Base-by-base conservation (phyloP, 2,888 invertebrate genomes). In the Spialia ferax region DNA sequence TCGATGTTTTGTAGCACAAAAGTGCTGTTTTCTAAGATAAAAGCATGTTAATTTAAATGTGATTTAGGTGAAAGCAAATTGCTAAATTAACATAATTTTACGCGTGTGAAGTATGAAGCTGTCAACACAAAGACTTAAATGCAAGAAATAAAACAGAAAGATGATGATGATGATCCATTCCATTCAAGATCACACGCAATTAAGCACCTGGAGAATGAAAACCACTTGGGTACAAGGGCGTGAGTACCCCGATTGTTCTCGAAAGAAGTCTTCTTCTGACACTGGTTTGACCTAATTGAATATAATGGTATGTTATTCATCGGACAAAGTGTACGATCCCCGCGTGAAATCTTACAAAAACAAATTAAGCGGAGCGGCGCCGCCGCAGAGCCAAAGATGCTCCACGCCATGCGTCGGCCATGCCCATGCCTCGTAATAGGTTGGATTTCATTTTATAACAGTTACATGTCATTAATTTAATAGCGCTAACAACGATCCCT, bases 241-340 rank as follows among this genome's bases (percentile, higher is more conserved):
- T 91, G 89, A 89, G 88, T 90, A 87, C 80, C 77, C 73, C 83
- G 90, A 91, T 91, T 92, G 91, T 93, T 92, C 92, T 91, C 84
- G 80, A 86, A 87, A 89, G 82, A 84, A 79, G 78, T 86, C 84
- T 87, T 83, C 82, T 81, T 80, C 91, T 83, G 88, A 85, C 86
- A 86, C 85, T 80, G 86, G 79, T 87, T 86, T 93, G 92, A 92
- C 93, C 93, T 88, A 92, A 92, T 93, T 93, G 90, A 89, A 90
- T 89, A 92, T 93, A 93, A 93, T 92, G 85, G 88, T 82, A 83
- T 86, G 81, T 90, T 90, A 89, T 92, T 87, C 88, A 84, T 81
- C 82, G 82, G 48, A 48, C 48, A 48, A 48, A 48, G 79, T 75
- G 77, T 55, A 55, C 75, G 83, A 84, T 85, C 85, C 85, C 85